Conservation (phyloP, 2,888 invertebrate species). For the Eulithis testata region DNA sequence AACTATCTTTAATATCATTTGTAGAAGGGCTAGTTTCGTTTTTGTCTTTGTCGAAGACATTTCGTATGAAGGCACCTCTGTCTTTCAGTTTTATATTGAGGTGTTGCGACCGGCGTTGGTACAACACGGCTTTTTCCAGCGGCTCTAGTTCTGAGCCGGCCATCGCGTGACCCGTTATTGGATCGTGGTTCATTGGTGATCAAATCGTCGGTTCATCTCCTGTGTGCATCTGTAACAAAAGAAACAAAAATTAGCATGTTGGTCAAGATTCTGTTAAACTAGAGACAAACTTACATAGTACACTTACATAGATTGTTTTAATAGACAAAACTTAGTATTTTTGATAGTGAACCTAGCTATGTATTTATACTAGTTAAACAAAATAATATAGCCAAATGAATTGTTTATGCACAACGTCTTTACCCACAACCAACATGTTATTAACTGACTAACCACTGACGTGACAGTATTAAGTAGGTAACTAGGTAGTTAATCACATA, state of each 20-base stretch:
- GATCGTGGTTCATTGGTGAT: constrained; percentile 59
- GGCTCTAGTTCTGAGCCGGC: constrained; percentile 55
- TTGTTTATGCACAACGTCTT: not conserved
- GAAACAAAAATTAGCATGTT: constrained; percentile 20
- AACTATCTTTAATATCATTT: constrained; percentile 64
- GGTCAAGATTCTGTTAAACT: no score
- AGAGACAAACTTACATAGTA: no score
- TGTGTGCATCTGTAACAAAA: constrained; percentile 75
- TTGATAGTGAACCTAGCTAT: no score
- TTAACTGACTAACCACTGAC: not conserved
- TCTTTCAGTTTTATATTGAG: constrained; percentile 71
- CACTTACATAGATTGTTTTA: no score
- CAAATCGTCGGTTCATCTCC: constrained; percentile 71
- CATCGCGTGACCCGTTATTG: constrained; percentile 49
- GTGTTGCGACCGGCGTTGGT: constrained; percentile 64
- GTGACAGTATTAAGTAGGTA: not conserved
- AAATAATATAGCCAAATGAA: no score
- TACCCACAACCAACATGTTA: not conserved
- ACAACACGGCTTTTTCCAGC: constrained; percentile 66
- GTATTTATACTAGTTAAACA: no score
- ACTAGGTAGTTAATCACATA: no score
- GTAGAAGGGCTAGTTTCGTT: constrained; percentile 60
- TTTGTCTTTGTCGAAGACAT: constrained; percentile 51
- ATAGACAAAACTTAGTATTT: no score
- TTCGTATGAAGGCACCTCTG: constrained; percentile 64